These are phyloP conservation scores for Aramus guarauna DNA, from an alignment of 2,113 vertebrate genomes.

Conservation along the genomic window DNA sequence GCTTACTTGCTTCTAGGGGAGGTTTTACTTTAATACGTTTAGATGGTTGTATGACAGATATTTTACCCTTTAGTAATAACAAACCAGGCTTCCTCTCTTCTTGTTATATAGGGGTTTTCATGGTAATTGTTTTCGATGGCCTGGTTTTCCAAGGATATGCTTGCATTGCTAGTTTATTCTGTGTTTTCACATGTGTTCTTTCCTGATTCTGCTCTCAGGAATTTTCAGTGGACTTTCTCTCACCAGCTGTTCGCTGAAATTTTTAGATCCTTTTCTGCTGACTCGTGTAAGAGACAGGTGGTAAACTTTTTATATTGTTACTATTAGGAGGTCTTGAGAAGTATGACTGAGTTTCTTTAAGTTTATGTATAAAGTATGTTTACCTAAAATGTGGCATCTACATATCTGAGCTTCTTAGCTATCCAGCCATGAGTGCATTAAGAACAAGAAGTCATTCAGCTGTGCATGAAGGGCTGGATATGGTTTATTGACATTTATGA, in stretches of 20 bases:
- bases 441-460: conserved; percentile 27
- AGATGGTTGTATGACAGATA: background rate
- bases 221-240: background rate
- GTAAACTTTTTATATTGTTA: background rate
- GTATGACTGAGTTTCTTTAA: background rate
- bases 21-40: conserved; percentile 14
- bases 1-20: background rate
- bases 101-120: background rate
- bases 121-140: background rate
- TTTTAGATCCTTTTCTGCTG: conserved; percentile 10
- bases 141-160: background rate
- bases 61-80: background rate
- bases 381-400: background rate
- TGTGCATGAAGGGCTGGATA: background rate
- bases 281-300: background rate
- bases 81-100: background rate
- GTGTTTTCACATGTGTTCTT: background rate
- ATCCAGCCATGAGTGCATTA: background rate
- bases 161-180: background rate
- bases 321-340: background rate
- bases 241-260: background rate
- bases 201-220: background rate
- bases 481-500: conserved; percentile 35
- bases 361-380: background rate
- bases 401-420: background rate